Base-by-base conservation (phyloP, 2,888 invertebrate species). In the Eupithecia abbreviata region DNA sequence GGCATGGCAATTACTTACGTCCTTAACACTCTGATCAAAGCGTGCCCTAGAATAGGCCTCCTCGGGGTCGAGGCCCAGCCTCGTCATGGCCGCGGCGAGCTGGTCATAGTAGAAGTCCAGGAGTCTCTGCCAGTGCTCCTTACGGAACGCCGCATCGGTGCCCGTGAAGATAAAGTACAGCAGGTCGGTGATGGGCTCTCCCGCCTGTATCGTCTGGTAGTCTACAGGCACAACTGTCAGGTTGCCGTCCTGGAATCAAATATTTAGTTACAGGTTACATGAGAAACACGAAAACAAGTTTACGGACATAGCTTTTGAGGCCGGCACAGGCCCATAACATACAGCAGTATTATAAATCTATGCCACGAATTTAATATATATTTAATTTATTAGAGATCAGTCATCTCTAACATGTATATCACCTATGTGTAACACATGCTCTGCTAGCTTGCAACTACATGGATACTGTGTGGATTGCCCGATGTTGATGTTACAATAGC, bases 101-200 rank as follows among this genome's bases (percentile, higher is more conserved):
- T 86, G 82, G 1, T 73, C 5, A 77, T 87, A 85, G 84, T 88
- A 88, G 69, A 85, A 83, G 18, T 84, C 83, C 0, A 87, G 47
- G 9, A 88, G 82, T 42, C 74, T 49, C 18, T 81, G 70, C 80
- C 83, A 86, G 83, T 88, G 73, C 2, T 82, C 65, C 2, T 75
- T 81, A 1, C 92, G 84, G 85, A 92, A 92, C 77, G 87, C 78
- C 69, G 86, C 87, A 77, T 91, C 92, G 0, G 91, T 86, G 43
- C 91, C 89, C 6, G 84, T 79, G 78, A 88, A 86, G 73, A 89
- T 82, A 75, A 91, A 85, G 84, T 89, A 90, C 5, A 91, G 51
- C 15, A 92, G 84, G 82, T 92, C 92, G 0, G 77, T 73, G 4
- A 82, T 82, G 0, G 87, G 87, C 43, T 86, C 82, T 2, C 90